These are phyloP conservation scores for Fundulus diaphanus DNA, from an alignment of 2,797 vertebrate genomes.

Conservation along the genomic window DNA sequence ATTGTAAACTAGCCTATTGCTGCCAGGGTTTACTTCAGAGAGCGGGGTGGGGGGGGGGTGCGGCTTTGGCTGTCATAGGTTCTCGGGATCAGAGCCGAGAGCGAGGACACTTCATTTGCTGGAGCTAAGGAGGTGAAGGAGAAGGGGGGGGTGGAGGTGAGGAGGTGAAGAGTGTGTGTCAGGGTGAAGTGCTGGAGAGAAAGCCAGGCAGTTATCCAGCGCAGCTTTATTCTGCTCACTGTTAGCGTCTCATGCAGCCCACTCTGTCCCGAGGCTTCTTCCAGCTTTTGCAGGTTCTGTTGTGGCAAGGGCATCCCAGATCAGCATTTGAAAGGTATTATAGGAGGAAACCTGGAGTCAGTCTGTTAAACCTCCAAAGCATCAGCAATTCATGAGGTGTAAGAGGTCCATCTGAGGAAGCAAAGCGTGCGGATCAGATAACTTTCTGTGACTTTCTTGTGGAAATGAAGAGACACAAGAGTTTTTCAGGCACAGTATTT, in stretches of 20 bases:
- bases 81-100: slow-evolving; percentile 70
- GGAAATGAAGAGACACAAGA: slow-evolving; percentile 30
- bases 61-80: slow-evolving; percentile 73
- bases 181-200: slow-evolving; percentile 71
- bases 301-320: slow-evolving; percentile 68
- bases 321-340: slow-evolving; percentile 70
- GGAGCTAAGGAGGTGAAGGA: slow-evolving; percentile 55
- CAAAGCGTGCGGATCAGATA: slow-evolving; percentile 43
- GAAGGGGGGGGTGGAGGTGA: neutral
- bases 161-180: slow-evolving; percentile 38
- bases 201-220: slow-evolving; percentile 67
- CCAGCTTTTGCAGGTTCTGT: slow-evolving; percentile 58
- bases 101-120: slow-evolving; percentile 73
- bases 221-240: slow-evolving; percentile 67
- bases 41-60: no score
- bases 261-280: slow-evolving; percentile 64
- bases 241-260: slow-evolving; percentile 68
- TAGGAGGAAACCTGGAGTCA: slow-evolving; percentile 51
- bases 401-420: slow-evolving; percentile 39
- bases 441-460: slow-evolving; percentile 43
- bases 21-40: slow-evolving; percentile 68
- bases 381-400: slow-evolving; percentile 70
- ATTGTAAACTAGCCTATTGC: slow-evolving; percentile 63
- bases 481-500: slow-evolving; percentile 22
- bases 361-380: slow-evolving; percentile 59